Evolutionary conservation across 2,113 vertebrate species (phyloP).

Genomic region (Neomonachus schauinslandi): DNA sequence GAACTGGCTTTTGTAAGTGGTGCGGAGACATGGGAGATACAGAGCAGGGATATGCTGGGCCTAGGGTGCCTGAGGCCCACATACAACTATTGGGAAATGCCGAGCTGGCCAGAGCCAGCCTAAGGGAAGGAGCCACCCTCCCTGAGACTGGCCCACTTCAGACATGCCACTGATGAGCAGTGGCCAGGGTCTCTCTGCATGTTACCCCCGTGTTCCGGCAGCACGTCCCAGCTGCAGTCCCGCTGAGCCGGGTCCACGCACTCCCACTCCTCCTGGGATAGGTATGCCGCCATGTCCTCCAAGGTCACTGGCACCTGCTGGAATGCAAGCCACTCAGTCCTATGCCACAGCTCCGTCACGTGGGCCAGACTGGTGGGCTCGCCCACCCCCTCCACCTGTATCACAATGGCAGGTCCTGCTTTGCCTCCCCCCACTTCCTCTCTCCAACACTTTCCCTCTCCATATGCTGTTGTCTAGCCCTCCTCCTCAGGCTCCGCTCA

Average conservation of each 20-base stretch:
- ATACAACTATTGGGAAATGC: not conserved
- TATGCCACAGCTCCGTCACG: not conserved
- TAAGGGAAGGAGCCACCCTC: not conserved
- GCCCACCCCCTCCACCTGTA: not conserved
- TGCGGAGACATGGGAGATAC: not conserved
- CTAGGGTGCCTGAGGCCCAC: not conserved
- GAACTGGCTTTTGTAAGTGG: not conserved
- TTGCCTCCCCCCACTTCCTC: not conserved
- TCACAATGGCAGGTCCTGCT: not conserved
- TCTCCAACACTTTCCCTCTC: not conserved
- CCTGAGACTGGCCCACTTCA: not conserved
- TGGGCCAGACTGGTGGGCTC: not conserved
- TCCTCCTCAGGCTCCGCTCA: not conserved
- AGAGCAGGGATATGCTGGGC: not conserved
- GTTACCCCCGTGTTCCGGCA: not conserved
- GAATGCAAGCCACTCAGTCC: not conserved
- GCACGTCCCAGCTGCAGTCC: not conserved
- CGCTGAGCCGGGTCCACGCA: not conserved
- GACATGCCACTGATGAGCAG: not conserved
- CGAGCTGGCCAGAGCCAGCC: not conserved
- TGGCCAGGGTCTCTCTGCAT: not conserved
- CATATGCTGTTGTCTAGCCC: not conserved
- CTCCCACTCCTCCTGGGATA: conserved; percentile 36
- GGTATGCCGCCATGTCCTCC: not conserved
- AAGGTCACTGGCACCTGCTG: conserved; percentile 7